These are phyloP conservation scores for Phenganax stokvisi DNA, from an alignment of 92 coral and sea anemone species.

Conservation along the genomic window DNA sequence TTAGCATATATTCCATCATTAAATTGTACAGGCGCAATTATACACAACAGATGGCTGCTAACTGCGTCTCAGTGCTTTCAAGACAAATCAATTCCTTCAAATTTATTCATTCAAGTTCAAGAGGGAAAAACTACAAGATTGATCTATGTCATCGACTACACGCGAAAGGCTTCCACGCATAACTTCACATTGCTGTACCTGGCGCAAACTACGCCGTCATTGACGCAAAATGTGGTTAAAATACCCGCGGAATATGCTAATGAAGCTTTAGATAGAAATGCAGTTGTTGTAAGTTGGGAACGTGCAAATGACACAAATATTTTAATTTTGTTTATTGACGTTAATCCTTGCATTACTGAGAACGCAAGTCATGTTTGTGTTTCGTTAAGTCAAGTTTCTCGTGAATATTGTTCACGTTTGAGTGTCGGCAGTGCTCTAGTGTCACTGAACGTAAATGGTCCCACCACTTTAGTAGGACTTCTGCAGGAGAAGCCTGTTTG, in stretches of 20 bases:
- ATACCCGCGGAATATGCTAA: conserved; percentile 4
- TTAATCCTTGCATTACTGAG: conserved; percentile 5
- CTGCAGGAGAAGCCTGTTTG: conserved; percentile 25
- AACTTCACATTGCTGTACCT: conserved; percentile 24
- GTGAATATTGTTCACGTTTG: conserved; percentile 16
- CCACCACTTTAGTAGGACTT: conserved; percentile 8
- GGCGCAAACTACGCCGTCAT: conserved; percentile 24
- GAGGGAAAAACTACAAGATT: not conserved
- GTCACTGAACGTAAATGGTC: not conserved
- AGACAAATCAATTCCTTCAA: conserved; percentile 34
- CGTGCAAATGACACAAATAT: not conserved
- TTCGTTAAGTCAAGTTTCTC: conserved; percentile 4
- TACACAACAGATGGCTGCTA: conserved; percentile 64
- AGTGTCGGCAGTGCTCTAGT: conserved; percentile 31
- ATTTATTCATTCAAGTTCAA: conserved; percentile 19
- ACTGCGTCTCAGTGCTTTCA: conserved; percentile 70
- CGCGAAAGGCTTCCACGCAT: conserved; percentile 15
- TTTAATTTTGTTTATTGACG: conserved; percentile 25
- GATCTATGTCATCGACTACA: conserved; percentile 35
- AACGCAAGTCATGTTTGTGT: conserved; percentile 16
- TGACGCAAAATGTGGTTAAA: conserved; percentile 17
- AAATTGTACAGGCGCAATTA: conserved; percentile 72
- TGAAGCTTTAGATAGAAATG: not conserved
- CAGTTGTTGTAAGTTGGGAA: conserved; percentile 35
- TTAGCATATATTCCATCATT: conserved; percentile 68